Percentiles rank a stretch among this genome's conserved stretches.
phyloP scores from a whole-genome alignment of 2,113 vertebrate species.

The Tenebrosternarchus preto region DNA sequence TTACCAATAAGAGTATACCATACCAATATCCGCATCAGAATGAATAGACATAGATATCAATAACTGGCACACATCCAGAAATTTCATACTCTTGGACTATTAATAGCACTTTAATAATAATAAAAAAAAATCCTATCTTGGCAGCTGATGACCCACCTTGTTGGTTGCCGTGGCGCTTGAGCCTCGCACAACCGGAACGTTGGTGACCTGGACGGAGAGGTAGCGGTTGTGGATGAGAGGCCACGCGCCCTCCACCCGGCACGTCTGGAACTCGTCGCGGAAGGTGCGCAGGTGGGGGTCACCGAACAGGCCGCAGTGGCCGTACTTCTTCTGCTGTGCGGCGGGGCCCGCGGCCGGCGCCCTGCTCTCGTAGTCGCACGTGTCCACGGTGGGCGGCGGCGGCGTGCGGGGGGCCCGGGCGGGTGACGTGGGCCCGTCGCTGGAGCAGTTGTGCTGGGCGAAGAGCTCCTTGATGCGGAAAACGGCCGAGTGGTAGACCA shows the following conservation, averaged over 20 bases:
- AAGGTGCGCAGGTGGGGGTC: slow-evolving; percentile 83
- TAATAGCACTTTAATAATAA: too few relatives aligned
- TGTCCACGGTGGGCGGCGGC: slow-evolving; percentile 66
- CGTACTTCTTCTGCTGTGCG: slow-evolving; percentile 73
- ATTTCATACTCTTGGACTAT: background rate
- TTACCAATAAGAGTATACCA: background rate
- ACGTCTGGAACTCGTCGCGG: slow-evolving; percentile 83
- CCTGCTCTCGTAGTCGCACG: slow-evolving; percentile 75
- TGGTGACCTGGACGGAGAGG: slow-evolving; percentile 84
- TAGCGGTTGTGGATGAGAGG: slow-evolving; percentile 81
- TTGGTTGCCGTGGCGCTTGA: slow-evolving; percentile 83
- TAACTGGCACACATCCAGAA: background rate
- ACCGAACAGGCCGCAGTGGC: slow-evolving; percentile 83
- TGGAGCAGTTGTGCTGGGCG: slow-evolving; percentile 81
- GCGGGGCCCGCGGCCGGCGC: slow-evolving; percentile 57
- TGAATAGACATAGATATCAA: too few relatives aligned
- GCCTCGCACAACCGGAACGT: slow-evolving; percentile 78
- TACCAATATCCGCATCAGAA: too few relatives aligned
- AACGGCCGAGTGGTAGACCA: slow-evolving; percentile 80
- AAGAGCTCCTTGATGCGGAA: slow-evolving; percentile 82
- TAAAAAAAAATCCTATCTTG: background rate
- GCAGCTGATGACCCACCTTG: slow-evolving; percentile 69
- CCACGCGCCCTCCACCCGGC: slow-evolving; percentile 83
- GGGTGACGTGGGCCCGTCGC: slow-evolving; percentile 77
- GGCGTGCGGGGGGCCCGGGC: slow-evolving; percentile 68